Evolutionary conservation across 2,113 vertebrate genomes (phyloP).

Genomic region (Rana temporaria): DNA sequence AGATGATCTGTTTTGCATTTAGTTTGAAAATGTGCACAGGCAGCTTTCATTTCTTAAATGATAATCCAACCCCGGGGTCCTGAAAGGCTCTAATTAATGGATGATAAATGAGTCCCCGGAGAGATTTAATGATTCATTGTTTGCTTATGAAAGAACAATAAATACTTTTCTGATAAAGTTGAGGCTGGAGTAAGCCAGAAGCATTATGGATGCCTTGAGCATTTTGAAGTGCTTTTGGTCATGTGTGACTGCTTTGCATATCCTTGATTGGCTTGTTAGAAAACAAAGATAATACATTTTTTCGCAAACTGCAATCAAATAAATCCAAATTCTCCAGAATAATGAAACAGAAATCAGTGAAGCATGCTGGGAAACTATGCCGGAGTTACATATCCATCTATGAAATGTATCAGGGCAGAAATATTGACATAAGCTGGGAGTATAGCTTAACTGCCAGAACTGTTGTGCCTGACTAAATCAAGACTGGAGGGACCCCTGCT

Average conservation of each 20-base stretch:
- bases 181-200: background rate
- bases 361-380: no score
- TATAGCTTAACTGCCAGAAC: no score
- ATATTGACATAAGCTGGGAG: no score
- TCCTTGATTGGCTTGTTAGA: constrained; percentile 33
- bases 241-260: constrained; percentile 28
- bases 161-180: constrained; percentile 12
- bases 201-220: constrained; percentile 22
- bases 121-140: constrained; percentile 22
- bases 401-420: no score
- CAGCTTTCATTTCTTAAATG: background rate
- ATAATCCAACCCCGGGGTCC: background rate
- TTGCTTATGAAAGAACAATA: constrained; percentile 33
- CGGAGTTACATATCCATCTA: no score
- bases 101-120: constrained; percentile 29
- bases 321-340: background rate
- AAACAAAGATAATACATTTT: constrained; percentile 17
- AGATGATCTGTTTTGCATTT: background rate
- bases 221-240: background rate
- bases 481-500: no score
- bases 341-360: background rate
- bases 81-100: constrained; percentile 27
- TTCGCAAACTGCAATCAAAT: background rate
- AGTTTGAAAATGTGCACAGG: constrained; percentile 6
- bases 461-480: no score